phyloP scores from a whole-genome alignment of 2,797 vertebrate genomes.

The Falco rusticolus region DNA sequence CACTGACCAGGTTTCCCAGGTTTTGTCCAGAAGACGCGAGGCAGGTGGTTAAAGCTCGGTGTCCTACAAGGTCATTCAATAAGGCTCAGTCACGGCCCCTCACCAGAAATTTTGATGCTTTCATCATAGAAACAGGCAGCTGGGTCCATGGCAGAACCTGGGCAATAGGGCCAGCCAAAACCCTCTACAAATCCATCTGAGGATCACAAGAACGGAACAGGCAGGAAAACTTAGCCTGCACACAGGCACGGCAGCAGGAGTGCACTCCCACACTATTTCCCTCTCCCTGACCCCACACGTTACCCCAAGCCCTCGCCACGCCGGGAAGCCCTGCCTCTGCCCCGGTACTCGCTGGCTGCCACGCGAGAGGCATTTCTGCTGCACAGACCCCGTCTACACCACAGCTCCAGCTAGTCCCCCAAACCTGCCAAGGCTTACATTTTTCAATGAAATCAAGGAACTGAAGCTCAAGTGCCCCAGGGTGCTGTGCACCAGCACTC shows the following conservation, averaged over 20 bases:
- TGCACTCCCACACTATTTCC: neutral
- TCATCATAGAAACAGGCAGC: neutral
- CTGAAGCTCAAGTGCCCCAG: neutral
- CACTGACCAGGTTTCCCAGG: neutral
- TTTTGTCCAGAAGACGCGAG: fast-evolving
- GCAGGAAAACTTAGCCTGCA: neutral
- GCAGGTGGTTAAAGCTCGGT: neutral
- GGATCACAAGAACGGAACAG: fast-evolving
- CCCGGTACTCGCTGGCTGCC: neutral
- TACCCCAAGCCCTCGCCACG: fast-evolving
- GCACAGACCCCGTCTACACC: neutral
- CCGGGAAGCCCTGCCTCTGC: neutral
- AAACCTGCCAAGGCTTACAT: fast-evolving
- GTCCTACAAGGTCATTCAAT: neutral
- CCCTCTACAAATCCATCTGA: neutral
- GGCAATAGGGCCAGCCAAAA: neutral
- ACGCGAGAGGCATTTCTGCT: fast-evolving
- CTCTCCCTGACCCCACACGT: fast-evolving
- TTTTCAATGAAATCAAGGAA: neutral
- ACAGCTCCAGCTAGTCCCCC: neutral
- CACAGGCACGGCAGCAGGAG: neutral
- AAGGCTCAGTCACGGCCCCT: neutral
- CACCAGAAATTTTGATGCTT: neutral
- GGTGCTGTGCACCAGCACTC: neutral
- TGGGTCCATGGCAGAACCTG: neutral